A percentile compares a stretch with the other conserved stretches of the same genome.
Conservation (phyloP, 2,888 invertebrate species). For the Cryptus armator region DNA sequence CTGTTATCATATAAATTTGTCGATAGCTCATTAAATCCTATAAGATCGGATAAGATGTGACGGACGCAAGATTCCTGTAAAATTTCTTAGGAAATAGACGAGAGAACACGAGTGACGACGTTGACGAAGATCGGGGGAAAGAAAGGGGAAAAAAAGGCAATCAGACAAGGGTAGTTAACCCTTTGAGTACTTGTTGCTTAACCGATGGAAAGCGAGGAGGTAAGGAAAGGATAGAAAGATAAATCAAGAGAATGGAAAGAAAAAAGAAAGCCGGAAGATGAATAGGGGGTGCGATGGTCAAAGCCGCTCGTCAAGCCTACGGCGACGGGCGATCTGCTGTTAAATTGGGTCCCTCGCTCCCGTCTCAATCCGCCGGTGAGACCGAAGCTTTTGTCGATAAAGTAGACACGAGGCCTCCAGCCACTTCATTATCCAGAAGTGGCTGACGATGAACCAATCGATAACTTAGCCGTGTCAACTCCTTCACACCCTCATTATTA, state of each 20-base stretch:
- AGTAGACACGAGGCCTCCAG: constrained; percentile 43
- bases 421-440: constrained; percentile 48
- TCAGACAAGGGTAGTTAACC: constrained; percentile 59
- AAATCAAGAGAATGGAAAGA: constrained; percentile 12
- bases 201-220: constrained; percentile 62
- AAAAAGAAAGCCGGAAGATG: constrained; percentile 21
- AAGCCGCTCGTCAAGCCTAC: constrained; percentile 8
- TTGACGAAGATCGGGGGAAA: constrained; percentile 18
- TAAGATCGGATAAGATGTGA: not conserved
- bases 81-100: constrained; percentile 25
- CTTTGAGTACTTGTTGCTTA: constrained; percentile 69
- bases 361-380: not conserved
- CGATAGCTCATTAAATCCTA: not conserved
- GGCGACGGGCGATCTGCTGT: constrained; percentile 35
- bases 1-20: not conserved
- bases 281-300: constrained; percentile 35
- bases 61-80: not conserved
- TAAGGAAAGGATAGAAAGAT: constrained; percentile 11
- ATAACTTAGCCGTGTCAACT: constrained; percentile 49
- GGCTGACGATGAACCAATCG: constrained; percentile 39
- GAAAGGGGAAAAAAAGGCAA: not conserved
- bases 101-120: constrained; percentile 32
- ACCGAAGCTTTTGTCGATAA: constrained; percentile 56
- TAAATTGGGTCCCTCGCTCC: constrained; percentile 9
- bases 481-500: not conserved